Evolutionary conservation across 2,797 vertebrate genomes (phyloP).

Genomic region (Dallia pectoralis): DNA sequence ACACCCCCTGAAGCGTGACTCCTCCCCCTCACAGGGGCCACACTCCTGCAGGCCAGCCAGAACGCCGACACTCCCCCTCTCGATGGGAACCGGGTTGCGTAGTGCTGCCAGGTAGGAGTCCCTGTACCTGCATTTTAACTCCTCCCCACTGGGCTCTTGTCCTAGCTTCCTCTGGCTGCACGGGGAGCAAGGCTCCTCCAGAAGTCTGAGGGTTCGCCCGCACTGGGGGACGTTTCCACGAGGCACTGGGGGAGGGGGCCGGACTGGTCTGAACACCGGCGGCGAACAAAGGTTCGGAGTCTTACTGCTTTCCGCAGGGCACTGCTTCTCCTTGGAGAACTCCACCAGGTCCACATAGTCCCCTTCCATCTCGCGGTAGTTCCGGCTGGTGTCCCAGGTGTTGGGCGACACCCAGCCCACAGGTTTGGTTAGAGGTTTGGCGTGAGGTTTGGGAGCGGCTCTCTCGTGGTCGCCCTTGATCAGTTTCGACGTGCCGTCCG

Average conservation of each 20-base stretch:
- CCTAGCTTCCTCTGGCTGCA: conserved; percentile 66
- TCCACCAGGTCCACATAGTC: conserved; percentile 92
- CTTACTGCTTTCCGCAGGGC: conserved; percentile 39
- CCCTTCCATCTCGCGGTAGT: conserved; percentile 80
- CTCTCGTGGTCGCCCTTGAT: conserved; percentile 78
- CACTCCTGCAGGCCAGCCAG: conserved; percentile 75
- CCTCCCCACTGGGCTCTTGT: conserved; percentile 48
- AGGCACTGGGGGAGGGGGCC: conserved; percentile 54
- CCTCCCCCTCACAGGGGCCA: conserved; percentile 47
- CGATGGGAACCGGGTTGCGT: conserved; percentile 76
- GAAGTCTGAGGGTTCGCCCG: conserved; percentile 36
- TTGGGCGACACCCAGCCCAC: conserved; percentile 75
- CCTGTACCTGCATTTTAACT: conserved; percentile 74
- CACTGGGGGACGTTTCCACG: conserved; percentile 44
- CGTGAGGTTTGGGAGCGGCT: conserved; percentile 44
- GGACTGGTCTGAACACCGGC: conserved; percentile 60
- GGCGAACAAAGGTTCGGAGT: conserved; percentile 37
- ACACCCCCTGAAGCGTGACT: conserved; percentile 42
- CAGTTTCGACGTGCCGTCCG: conserved; percentile 64
- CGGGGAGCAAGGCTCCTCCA: conserved; percentile 63
- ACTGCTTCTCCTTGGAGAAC: conserved; percentile 70
- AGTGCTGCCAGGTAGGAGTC: conserved; percentile 81
- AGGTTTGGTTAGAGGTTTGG: conserved; percentile 64
- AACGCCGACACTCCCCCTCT: conserved; percentile 63
- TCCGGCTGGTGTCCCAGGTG: conserved; percentile 66